phyloP scores from a whole-genome alignment of 1,140 invertebrate genomes.

The Teleogryllus occipitalis region DNA sequence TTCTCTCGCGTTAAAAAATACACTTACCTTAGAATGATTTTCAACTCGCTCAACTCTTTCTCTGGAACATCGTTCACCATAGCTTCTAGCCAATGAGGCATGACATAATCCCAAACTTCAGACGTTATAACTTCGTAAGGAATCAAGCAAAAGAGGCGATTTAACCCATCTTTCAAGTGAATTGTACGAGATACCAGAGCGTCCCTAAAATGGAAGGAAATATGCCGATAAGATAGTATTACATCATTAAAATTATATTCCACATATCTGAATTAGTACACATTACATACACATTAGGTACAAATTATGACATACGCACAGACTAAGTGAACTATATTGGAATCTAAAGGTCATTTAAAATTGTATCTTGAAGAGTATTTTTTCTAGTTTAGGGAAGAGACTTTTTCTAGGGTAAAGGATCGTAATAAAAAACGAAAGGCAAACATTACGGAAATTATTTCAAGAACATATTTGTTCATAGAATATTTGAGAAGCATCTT shows the following conservation, averaged over 20 bases:
- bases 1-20: neutral
- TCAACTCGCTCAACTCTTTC: conserved; percentile 83
- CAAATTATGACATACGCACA: no score
- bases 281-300: neutral
- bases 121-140: conserved; percentile 95
- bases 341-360: neutral
- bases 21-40: conserved; percentile 71
- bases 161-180: conserved; percentile 91
- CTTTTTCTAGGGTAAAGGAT: no score
- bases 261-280: neutral
- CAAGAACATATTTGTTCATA: no score
- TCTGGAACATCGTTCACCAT: conserved; percentile 91
- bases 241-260: neutral
- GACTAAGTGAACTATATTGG: neutral
- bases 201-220: conserved; percentile 48
- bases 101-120: conserved; percentile 95
- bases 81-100: conserved; percentile 98
- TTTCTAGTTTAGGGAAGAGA: no score
- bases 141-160: conserved; percentile 87
- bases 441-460: no score
- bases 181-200: conserved; percentile 78
- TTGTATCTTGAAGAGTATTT: no score
- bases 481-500: no score
- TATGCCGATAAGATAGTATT: neutral
- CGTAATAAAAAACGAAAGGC: no score